Percentiles rank a stretch among this genome's conserved stretches.
Evolutionary conservation across 2,888 invertebrate genomes (phyloP).

Genomic region (Apoda limacodes): DNA sequence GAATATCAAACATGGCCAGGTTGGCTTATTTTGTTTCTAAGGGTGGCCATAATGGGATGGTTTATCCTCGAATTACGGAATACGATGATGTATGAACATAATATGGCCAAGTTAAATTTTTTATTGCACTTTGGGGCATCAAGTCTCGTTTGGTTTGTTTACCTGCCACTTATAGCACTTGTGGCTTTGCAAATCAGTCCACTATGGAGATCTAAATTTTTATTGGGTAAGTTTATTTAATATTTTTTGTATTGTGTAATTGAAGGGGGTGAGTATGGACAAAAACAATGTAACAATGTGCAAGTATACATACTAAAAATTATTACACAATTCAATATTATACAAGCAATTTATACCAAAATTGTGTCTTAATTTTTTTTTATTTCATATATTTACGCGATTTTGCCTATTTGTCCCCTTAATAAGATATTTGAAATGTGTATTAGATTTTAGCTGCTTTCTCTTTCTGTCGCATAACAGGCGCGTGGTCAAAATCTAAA

Average conservation of each 20-base stretch:
- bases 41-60: conserved; percentile 90
- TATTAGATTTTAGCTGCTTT: no score
- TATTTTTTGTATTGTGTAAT: no score
- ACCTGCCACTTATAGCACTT: conserved; percentile 93
- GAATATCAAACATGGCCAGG: conserved; percentile 99
- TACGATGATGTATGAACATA: conserved; percentile 67
- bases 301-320: no score
- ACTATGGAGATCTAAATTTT: conserved; percentile 94
- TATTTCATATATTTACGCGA: conserved; percentile 3
- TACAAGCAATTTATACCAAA: no score
- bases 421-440: no score
- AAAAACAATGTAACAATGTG: no score
- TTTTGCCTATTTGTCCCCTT: no score
- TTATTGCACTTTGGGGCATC: conserved; percentile 97
- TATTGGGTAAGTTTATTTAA: conserved; percentile 86
- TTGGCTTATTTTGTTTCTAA: conserved; percentile 89
- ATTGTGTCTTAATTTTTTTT: no score
- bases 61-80: conserved; percentile 79
- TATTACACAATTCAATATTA: no score
- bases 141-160: conserved; percentile 98
- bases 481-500: no score
- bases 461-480: no score
- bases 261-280: no score
- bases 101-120: conserved; percentile 85
- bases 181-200: conserved; percentile 94